Base-by-base conservation (phyloP, 1,140 invertebrate genomes). In the Cotesia vestalis region DNA sequence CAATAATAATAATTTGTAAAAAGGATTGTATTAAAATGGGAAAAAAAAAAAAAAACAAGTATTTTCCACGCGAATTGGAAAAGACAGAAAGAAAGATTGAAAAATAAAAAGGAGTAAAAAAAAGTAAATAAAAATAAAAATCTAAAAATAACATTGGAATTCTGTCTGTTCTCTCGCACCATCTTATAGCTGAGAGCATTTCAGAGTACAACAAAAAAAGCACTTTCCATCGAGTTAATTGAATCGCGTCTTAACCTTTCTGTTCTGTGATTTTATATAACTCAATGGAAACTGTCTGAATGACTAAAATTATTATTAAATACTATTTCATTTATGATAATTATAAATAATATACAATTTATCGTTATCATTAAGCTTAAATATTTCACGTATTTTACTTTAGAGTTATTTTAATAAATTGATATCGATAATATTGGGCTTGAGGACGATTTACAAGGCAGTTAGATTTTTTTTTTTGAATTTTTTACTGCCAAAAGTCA, bases 141-240 rank as follows among this genome's bases (percentile, higher is more conserved):
- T 11, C 59, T 5, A 20, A 14, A 57, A 63, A 52, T 17, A 53
- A 66, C 52, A 68, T 63, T 67, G 61, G 62, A 70, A 72, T 73
- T 59, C 69, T 73, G 57, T 64, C 68, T 76, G 78, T 78, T 80
- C 64, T 76, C 77, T 79, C 76, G 77, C 75, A 77, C 70, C 75
- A 79, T 78, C 75, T 76, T 79, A 46, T 46, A 75, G 68, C 75
- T 68, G 66, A 74, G 64, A 62, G 66, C 76, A 77, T 78, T 79
- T 75, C 75, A 66, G 36, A 66, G 40, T 46, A 46, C 11, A 46
- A 46, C 40, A 46, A 74, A 40, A 63, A 71, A 75, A 69, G 79
- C 84, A 86, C 84, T 87, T 86, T 86, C 84, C 85, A 86, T 85
- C 83, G 86, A 84, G 83, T 86, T 76, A 63, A 63, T 73, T 69